Percentiles rank a stretch among this genome's conserved stretches.
Conservation (phyloP, 2,797 vertebrate species). For the Monodelphis domestica region DNA sequence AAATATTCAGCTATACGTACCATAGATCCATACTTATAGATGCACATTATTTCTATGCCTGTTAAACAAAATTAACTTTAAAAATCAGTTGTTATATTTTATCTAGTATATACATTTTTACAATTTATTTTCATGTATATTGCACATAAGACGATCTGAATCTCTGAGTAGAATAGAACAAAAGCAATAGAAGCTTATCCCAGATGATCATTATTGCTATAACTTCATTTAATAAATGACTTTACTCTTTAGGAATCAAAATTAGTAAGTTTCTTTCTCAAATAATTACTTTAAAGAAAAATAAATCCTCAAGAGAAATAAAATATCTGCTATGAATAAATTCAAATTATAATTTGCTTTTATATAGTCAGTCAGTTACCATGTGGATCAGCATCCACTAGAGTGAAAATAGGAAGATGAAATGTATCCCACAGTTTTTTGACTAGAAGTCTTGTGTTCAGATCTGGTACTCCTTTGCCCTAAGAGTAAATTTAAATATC, state of each 20-base stretch:
- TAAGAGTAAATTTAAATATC: slow-evolving; percentile 78
- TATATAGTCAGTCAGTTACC: slow-evolving; percentile 85
- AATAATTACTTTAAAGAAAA: not conserved
- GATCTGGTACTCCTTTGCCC: slow-evolving; percentile 97
- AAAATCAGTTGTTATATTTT: slow-evolving; percentile 10
- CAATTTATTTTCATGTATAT: slow-evolving; percentile 23
- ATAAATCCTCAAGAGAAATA: not conserved
- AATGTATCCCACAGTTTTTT: slow-evolving; percentile 95
- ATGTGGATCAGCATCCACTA: slow-evolving; percentile 96
- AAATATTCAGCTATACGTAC: slow-evolving; percentile 87
- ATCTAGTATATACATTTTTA: slow-evolving; percentile 2
- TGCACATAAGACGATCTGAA: not conserved
- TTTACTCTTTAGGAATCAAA: not conserved
- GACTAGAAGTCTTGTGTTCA: slow-evolving; percentile 95
- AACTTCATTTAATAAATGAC: slow-evolving; percentile 16
- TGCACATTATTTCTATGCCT: slow-evolving; percentile 99
- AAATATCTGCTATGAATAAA: not conserved
- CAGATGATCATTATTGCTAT: slow-evolving; percentile 17
- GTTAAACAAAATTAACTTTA: slow-evolving; percentile 70
- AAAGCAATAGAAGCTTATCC: slow-evolving; percentile 14
- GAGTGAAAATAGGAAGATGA: slow-evolving; percentile 90
- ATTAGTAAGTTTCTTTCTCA: not conserved
- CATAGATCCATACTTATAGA: slow-evolving; percentile 98
- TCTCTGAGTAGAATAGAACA: slow-evolving; percentile 2
- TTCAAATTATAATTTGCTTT: not conserved